Percentiles rank a stretch among this genome's conserved stretches.
These are phyloP conservation scores for Malthinus seriepunctatus DNA, from an alignment of 2,888 invertebrate species.

Conservation along the genomic window DNA sequence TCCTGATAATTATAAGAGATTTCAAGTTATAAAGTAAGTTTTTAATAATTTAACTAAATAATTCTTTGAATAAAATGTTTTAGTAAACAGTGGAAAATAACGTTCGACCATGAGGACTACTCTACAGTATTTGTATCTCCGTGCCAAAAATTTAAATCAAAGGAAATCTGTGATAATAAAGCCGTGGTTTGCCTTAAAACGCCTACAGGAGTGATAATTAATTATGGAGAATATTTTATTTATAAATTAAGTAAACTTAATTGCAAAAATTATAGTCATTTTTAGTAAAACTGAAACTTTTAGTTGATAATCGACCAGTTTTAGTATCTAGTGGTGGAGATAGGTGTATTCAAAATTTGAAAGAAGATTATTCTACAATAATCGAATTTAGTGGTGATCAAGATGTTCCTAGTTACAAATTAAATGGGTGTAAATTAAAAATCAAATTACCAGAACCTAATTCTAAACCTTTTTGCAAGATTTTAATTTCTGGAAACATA, in stretches of 20 bases:
- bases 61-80: background rate
- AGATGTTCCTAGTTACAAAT: background rate
- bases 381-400: background rate
- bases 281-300: background rate
- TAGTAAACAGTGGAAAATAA: background rate
- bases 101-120: background rate
- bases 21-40: background rate
- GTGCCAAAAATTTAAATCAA: background rate
- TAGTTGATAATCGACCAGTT: background rate
- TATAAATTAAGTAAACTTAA: constrained; percentile 8
- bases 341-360: background rate
- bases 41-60: background rate
- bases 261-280: background rate
- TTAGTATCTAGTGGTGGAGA: background rate
- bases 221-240: constrained; percentile 12
- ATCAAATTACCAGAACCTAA: constrained; percentile 8
- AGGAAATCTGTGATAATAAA: constrained; percentile 2
- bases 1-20: background rate
- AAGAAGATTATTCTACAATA: background rate
- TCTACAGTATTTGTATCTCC: constrained; percentile 1
- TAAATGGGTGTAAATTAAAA: constrained; percentile 11
- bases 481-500: constrained; percentile 8
- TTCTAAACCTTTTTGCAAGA: constrained; percentile 8
- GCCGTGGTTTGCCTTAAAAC: constrained; percentile 7
- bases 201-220: background rate